Evolutionary conservation across 2,113 vertebrate species (phyloP), one percentile per base, ranked within the genome.

Genomic region (Columbina picui): DNA sequence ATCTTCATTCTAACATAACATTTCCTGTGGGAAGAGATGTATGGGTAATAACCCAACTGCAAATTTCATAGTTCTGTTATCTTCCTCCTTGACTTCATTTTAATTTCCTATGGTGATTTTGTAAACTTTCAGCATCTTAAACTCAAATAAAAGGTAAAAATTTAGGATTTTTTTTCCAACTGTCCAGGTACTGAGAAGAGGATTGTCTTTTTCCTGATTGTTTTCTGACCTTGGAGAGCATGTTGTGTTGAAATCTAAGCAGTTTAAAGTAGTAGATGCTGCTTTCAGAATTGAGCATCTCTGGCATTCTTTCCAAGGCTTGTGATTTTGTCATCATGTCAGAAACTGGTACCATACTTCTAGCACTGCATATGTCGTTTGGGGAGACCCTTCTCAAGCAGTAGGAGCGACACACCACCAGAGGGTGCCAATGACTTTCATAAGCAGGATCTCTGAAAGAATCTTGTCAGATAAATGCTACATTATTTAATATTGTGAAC

Each of bases 371-470:
- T 39, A 5, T 3, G 30, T 19, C n/a, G 22, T 23, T 4, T 9
- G n/a, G 7, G 17, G 7, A 50, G 20, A 39, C 14, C 26, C 12
- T 43, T 34, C 38, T 29, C 21, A 23, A 49, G 86, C 59, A 89
- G 81, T 69, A 26, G 21, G 47, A 29, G 2, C 4, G 27, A 14
- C 1, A 0, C 0, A n/a, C 97, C 98, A 97, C 95, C 47, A 98
- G 98, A 98, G 97, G 97, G 97, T 21, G 95, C 60, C 22, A 94
- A 43, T 47, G 83, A 71, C 94, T 69, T 90, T 80, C 73, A 26
- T 47, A 95, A 92, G 21, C 22, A 49, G n/a, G 16, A 32, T 21
- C 11, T 22, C 39, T 23, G 65, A 43, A 22, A 68, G n/a, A 64
- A 25, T n/a, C 14, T 32, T 32, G 14, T 34, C 32, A 29, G 39